A percentile compares a stretch with the other conserved stretches of the same genome.
Evolutionary conservation across 2,888 invertebrate genomes (phyloP).

Genomic region (Pyrocoelia pectoralis): DNA sequence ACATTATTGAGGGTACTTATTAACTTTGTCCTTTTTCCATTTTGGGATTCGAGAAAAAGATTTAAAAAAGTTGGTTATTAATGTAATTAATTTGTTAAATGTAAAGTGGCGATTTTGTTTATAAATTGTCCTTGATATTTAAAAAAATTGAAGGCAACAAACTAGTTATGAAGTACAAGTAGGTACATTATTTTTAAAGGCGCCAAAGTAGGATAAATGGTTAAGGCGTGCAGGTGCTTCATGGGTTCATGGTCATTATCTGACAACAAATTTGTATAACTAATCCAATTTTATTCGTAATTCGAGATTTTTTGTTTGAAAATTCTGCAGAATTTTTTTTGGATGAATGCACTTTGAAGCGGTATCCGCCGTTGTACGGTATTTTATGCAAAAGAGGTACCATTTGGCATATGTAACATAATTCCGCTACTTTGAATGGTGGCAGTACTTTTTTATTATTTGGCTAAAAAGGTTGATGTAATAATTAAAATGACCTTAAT

Average conservation of each 20-base stretch:
- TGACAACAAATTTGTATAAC: constrained; percentile 40
- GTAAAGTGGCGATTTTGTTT: not conserved
- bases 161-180: constrained; percentile 3
- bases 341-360: not conserved
- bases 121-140: not conserved
- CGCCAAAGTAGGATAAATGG: constrained; percentile 28
- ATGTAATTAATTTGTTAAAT: no score
- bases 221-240: constrained; percentile 35
- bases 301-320: not conserved
- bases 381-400: constrained; percentile 1
- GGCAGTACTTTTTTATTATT: not conserved
- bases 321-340: not conserved
- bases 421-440: not conserved
- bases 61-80: no score
- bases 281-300: constrained; percentile 8
- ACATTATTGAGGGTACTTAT: not conserved
- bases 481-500: not conserved
- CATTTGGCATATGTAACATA: constrained; percentile 1
- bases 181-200: constrained; percentile 20
- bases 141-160: constrained; percentile 1
- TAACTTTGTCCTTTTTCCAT: not conserved
- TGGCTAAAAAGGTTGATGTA: not conserved
- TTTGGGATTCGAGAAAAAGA: no score
- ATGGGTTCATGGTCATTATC: constrained; percentile 39
- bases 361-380: not conserved